A percentile compares a stretch with the other conserved stretches of the same genome.
Evolutionary conservation across 2,113 vertebrate genomes (phyloP).

Genomic region (Crotalus viridis): DNA sequence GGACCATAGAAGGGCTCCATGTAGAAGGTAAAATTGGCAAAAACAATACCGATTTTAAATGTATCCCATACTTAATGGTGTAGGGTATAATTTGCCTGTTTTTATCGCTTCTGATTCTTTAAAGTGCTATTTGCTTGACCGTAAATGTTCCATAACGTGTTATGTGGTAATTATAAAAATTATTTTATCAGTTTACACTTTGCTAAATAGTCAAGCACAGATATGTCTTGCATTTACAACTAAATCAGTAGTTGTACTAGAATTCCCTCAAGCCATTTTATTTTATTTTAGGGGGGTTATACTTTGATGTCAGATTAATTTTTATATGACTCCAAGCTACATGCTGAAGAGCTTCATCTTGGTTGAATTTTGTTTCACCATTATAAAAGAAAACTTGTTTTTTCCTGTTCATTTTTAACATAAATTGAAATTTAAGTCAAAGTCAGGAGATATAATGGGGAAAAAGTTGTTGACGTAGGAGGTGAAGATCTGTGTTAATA

Average conservation of each 20-base stretch:
- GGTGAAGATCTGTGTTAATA: not conserved
- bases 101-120: conserved; percentile 78
- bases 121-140: conserved; percentile 73
- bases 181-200: conserved; percentile 58
- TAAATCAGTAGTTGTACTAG: conserved; percentile 63
- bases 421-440: conserved; percentile 14
- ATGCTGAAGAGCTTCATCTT: conserved; percentile 55
- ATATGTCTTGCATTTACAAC: conserved; percentile 58
- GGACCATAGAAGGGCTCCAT: conserved; percentile 97
- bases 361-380: conserved; percentile 48
- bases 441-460: not conserved
- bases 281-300: conserved; percentile 50
- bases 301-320: conserved; percentile 59
- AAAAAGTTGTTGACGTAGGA: conserved; percentile 28
- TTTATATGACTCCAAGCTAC: conserved; percentile 61
- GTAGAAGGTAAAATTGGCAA: conserved; percentile 95
- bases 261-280: conserved; percentile 60
- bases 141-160: conserved; percentile 80
- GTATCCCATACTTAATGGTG: conserved; percentile 78
- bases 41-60: conserved; percentile 77
- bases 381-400: conserved; percentile 44
- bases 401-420: conserved; percentile 22
- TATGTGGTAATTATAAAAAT: conserved; percentile 66
- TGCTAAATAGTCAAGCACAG: conserved; percentile 63
- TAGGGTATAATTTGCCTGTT: conserved; percentile 76